Evolutionary conservation across 2,888 invertebrate species (phyloP).

Genomic region (Cetonia aurata): DNA sequence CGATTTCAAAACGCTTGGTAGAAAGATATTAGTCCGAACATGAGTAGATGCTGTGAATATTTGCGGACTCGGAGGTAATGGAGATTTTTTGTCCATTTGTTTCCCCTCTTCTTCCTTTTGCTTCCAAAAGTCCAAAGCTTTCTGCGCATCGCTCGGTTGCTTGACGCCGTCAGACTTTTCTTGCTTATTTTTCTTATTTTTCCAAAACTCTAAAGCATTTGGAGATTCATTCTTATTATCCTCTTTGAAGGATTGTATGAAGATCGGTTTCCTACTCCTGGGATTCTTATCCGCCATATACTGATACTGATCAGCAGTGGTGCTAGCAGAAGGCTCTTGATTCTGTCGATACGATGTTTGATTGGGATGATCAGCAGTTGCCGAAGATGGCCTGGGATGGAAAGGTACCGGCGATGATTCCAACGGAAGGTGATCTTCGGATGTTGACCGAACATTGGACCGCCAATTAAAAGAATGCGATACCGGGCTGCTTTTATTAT

Average conservation of each 20-base stretch:
- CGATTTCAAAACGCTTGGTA: constrained; percentile 58
- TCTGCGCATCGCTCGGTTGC: constrained; percentile 58
- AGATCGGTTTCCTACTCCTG: constrained; percentile 79
- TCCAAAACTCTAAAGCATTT: constrained; percentile 76
- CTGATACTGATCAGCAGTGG: constrained; percentile 66
- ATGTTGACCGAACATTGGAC: constrained; percentile 61
- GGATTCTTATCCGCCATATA: constrained; percentile 81
- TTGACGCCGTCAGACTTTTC: constrained; percentile 45
- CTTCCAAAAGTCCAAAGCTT: constrained; percentile 75
- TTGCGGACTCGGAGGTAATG: constrained; percentile 56
- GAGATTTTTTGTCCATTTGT: constrained; percentile 53
- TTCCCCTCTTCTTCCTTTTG: constrained; percentile 68
- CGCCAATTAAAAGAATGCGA: constrained; percentile 56
- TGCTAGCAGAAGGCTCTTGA: constrained; percentile 48
- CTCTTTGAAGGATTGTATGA: constrained; percentile 68
- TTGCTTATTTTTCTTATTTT: constrained; percentile 69
- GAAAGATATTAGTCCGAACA: constrained; percentile 62
- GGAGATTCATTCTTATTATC: constrained; percentile 55
- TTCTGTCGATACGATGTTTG: constrained; percentile 53
- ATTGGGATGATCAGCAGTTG: constrained; percentile 60
- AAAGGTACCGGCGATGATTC: constrained; percentile 54
- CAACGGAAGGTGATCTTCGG: constrained; percentile 62
- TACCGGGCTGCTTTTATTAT: constrained; percentile 65
- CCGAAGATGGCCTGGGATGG: constrained; percentile 63
- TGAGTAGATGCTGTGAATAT: constrained; percentile 64